These are phyloP conservation scores for Bombylius discolor DNA, from an alignment of 2,888 invertebrate genomes.

Conservation along the genomic window DNA sequence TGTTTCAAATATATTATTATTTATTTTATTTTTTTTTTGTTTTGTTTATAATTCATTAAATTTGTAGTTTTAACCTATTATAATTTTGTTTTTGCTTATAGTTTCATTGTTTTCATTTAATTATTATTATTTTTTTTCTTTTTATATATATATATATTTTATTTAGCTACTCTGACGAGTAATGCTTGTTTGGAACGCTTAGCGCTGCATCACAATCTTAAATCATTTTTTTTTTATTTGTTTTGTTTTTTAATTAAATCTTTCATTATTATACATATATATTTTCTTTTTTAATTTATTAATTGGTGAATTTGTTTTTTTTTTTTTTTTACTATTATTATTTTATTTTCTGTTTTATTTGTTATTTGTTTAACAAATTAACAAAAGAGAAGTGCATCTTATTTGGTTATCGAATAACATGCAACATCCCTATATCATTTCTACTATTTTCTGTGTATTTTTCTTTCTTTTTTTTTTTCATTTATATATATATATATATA, in stretches of 20 bases:
- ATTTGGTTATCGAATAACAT: neutral
- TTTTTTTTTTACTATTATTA: neutral
- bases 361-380: neutral
- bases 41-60: neutral
- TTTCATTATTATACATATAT: too few relatives aligned
- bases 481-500: neutral
- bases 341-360: neutral
- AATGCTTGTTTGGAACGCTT: slow-evolving; percentile 8
- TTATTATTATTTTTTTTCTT: neutral
- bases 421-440: neutral
- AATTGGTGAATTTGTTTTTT: too few relatives aligned
- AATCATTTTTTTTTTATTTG: neutral
- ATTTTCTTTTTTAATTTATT: neutral
- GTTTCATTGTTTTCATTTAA: neutral
- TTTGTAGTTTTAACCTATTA: neutral
- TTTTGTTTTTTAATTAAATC: neutral
- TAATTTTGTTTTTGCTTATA: neutral
- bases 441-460: neutral
- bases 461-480: neutral
- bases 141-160: slow-evolving; percentile 9
- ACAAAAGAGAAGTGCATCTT: neutral
- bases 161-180: slow-evolving; percentile 3
- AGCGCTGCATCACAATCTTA: slow-evolving; percentile 7
- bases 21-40: neutral
- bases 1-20: neutral